Evolutionary conservation across 1,140 invertebrate species (phyloP).

Genomic region (Gryllus bimaculatus): DNA sequence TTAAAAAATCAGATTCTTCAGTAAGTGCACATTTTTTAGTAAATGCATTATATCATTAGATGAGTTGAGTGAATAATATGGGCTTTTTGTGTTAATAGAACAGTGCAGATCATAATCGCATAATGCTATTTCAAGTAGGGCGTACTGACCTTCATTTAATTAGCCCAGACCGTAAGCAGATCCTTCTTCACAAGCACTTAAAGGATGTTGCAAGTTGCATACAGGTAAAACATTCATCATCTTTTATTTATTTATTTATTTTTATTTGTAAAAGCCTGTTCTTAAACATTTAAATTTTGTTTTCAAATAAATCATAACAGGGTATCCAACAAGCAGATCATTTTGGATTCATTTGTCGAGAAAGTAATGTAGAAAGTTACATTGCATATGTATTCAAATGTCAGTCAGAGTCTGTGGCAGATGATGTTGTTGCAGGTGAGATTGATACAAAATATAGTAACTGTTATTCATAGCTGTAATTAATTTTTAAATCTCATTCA

Average conservation of each 20-base stretch:
- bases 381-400: conserved; percentile 87
- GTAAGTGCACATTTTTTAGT: conserved; percentile 1
- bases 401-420: conserved; percentile 68
- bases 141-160: conserved; percentile 77
- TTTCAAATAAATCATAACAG: conserved; percentile 33
- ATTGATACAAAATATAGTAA: neutral
- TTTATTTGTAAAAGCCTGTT: neutral
- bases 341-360: conserved; percentile 86
- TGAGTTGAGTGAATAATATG: neutral
- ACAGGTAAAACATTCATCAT: conserved; percentile 42
- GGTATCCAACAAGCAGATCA: conserved; percentile 71
- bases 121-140: conserved; percentile 85
- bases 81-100: conserved; percentile 23
- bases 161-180: conserved; percentile 82
- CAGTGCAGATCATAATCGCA: conserved; percentile 67
- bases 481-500: neutral
- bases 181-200: conserved; percentile 75
- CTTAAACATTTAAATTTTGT: neutral
- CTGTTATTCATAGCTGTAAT: neutral
- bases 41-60: neutral
- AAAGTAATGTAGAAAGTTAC: conserved; percentile 54
- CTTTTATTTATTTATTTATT: neutral
- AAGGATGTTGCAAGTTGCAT: conserved; percentile 81
- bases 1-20: conserved; percentile 20
- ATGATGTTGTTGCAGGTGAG: conserved; percentile 64